Evolutionary conservation across 2,888 invertebrate genomes (phyloP), one percentile per base, ranked within the genome.

Genomic region (Tenthredo scrophulariae): DNA sequence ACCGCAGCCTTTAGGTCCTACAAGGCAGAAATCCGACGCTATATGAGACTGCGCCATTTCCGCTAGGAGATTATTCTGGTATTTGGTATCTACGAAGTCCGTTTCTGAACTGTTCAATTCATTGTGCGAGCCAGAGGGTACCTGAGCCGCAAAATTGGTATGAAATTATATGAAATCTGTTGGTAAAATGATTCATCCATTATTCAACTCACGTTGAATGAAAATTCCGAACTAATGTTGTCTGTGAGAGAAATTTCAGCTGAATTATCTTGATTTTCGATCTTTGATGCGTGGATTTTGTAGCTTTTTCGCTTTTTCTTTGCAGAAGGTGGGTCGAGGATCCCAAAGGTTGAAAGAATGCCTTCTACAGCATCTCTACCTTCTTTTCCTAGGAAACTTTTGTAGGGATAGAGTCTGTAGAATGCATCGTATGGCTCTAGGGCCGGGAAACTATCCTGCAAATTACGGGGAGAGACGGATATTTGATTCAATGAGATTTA

Each of bases 1-100:
- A 0, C 99, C 99, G 91, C 98, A 98, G 62, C 99, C 99, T 94
- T 97, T 96, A 86, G 97, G 96, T 77, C 99, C 98, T 89, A 99
- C 95, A 46, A 99, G 93, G 93, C 98, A 98, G 89, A 98, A 96
- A 94, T 99, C 99, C 1, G 96, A 96, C 2, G 96, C 96, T 86
- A 96, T 94, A 92, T 97, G 97, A 85, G 97, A 97, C 92, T 97
- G 95, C 58, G 98, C 91, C 94, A 99, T 94, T 87, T 97, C 96
- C 74, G 96, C 95, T 80, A 99, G 92, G 70, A 98, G 93, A 85
- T 95, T 94, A 87, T 97, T 97, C 92, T 98, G 98, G 91, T 97
- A 97, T 22, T 95, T 94, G 0, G 98, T 97, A 89, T 96, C 95
- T 3, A 98, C 93, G 90, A 95, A 96, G 37, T 89, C 87, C 10